Evolutionary conservation across 2,888 invertebrate genomes (phyloP).

Genomic region (Ochropacha duplaris): DNA sequence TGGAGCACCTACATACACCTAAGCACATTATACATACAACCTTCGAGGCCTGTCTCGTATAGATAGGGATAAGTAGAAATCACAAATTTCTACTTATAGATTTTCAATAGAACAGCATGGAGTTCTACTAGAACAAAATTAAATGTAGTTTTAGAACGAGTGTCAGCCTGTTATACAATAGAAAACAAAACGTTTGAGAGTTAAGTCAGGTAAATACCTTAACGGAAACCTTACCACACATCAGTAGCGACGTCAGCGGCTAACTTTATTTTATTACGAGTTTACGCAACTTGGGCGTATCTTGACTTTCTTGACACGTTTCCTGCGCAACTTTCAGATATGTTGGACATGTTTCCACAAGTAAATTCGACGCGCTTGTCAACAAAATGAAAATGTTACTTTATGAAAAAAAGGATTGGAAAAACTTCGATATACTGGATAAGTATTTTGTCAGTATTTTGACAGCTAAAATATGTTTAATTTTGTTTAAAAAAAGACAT

Average conservation of each 20-base stretch:
- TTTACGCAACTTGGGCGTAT: conserved; percentile 52
- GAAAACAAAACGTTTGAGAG: neutral
- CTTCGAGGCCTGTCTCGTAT: neutral
- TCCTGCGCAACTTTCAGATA: conserved; percentile 52
- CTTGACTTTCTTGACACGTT: conserved; percentile 60
- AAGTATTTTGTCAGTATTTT: neutral
- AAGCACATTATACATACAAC: too few species aligned
- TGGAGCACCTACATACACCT: too few species aligned
- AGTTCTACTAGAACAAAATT: too few species aligned
- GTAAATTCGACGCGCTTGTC: conserved; percentile 54
- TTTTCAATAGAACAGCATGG: too few species aligned
- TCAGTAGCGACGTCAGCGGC: conserved; percentile 37
- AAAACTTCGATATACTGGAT: neutral
- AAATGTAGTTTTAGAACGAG: too few species aligned
- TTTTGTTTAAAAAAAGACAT: neutral
- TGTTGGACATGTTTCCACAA: conserved; percentile 56
- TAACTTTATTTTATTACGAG: conserved; percentile 64
- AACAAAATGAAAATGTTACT: conserved; percentile 40
- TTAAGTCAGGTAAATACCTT: conserved; percentile 6
- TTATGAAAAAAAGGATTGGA: conserved; percentile 22
- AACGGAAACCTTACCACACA: conserved; percentile 31
- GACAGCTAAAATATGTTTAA: neutral
- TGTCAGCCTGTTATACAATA: neutral
- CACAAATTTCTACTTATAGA: too few species aligned
- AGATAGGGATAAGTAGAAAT: neutral